These are phyloP conservation scores for Zapornia atra DNA, from an alignment of 2,113 vertebrate species.

Conservation along the genomic window DNA sequence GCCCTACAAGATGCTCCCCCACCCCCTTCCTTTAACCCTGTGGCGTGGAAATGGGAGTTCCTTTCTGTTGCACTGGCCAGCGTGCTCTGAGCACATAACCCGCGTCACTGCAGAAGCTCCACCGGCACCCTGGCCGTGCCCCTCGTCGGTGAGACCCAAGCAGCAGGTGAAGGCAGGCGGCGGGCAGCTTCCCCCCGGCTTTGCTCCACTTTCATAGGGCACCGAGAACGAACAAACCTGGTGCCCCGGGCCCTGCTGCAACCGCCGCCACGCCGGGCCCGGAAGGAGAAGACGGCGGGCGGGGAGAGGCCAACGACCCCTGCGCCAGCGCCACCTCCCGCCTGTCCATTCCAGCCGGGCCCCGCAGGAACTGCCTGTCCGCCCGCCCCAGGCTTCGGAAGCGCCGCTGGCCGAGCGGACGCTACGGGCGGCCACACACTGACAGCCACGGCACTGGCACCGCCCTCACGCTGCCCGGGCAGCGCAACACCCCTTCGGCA, in stretches of 20 bases:
- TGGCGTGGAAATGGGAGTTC: rapidly evolving
- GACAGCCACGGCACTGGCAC: rapidly evolving
- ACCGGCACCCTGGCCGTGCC: rapidly evolving
- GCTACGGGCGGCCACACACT: rapidly evolving
- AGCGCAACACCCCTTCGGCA: rapidly evolving
- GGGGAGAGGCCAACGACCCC: rapidly evolving
- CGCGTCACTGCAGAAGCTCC: background rate
- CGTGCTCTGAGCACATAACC: background rate
- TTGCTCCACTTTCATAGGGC: too few relatives aligned
- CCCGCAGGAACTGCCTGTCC: rapidly evolving
- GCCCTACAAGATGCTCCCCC: background rate
- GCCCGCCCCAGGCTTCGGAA: rapidly evolving
- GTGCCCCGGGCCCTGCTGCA: rapidly evolving
- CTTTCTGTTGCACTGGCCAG: background rate
- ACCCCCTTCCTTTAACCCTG: background rate
- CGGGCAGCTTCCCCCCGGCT: background rate
- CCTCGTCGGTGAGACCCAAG: rapidly evolving
- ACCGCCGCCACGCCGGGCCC: rapidly evolving
- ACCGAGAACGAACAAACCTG: rapidly evolving
- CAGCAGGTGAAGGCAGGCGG: background rate
- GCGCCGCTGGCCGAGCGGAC: rapidly evolving
- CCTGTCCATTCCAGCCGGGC: rapidly evolving
- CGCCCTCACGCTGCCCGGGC: rapidly evolving
- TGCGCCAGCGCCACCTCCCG: rapidly evolving
- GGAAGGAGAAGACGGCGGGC: background rate